These are phyloP conservation scores for Tetragonisca angustula DNA, from an alignment of 2,888 invertebrate genomes.

Conservation along the genomic window DNA sequence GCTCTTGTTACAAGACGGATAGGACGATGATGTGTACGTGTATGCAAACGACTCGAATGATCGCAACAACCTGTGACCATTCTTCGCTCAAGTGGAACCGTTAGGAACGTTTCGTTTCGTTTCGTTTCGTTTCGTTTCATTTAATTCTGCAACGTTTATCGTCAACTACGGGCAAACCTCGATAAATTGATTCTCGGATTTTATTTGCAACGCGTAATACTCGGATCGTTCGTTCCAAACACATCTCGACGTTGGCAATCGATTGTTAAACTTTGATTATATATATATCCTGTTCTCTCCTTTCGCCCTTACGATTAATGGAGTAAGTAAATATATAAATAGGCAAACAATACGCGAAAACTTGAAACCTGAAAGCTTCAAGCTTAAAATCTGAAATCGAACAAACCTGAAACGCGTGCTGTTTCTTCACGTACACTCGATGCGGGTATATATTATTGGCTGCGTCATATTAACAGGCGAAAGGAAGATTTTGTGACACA, in stretches of 20 bases:
- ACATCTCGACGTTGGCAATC: neutral
- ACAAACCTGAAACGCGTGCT: no score
- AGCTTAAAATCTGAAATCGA: no score
- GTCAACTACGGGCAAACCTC: neutral
- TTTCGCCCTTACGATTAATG: neutral
- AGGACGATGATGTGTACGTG: neutral
- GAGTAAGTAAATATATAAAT: neutral
- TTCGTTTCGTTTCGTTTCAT: neutral
- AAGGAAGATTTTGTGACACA: neutral
- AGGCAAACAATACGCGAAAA: no score
- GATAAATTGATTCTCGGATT: neutral
- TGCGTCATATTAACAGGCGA: neutral
- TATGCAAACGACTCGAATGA: neutral
- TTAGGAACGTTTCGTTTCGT: neutral
- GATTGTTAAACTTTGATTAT: neutral
- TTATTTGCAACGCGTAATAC: neutral
- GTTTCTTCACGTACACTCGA: neutral
- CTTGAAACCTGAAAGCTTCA: no score
- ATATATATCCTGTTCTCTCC: no score
- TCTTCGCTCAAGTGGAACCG: neutral
- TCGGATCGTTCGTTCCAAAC: neutral
- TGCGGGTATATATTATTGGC: no score
- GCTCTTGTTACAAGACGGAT: slow-evolving; percentile 3
- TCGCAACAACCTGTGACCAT: neutral
- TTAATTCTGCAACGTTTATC: neutral